These are phyloP conservation scores for Philereme transversata DNA, from an alignment of 2,888 invertebrate genomes.

Conservation along the genomic window DNA sequence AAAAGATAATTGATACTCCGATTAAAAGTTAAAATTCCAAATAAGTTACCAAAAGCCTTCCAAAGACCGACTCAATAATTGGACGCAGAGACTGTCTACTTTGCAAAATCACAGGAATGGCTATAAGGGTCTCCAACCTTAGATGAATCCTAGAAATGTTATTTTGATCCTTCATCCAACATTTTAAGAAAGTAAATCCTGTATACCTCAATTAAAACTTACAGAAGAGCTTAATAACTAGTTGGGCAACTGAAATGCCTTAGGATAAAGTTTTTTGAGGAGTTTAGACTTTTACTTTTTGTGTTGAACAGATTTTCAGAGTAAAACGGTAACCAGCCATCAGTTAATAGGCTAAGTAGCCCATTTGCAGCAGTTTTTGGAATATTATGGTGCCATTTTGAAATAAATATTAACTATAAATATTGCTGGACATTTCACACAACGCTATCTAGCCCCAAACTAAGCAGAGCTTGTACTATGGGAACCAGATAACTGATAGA, in stretches of 20 bases:
- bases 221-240: not conserved
- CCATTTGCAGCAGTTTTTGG: too few relatives aligned
- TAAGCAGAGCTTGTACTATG: too few relatives aligned
- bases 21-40: not conserved
- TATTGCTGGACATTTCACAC: too few relatives aligned
- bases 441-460: too few relatives aligned
- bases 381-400: too few relatives aligned
- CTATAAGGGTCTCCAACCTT: not conserved
- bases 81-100: slow-evolving; percentile 6
- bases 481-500: too few relatives aligned
- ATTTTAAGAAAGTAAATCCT: not conserved
- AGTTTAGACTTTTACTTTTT: not conserved
- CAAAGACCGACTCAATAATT: slow-evolving; percentile 7
- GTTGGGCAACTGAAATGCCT: not conserved
- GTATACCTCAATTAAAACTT: not conserved
- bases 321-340: too few relatives aligned
- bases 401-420: too few relatives aligned
- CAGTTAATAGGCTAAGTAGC: too few relatives aligned
- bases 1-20: not conserved
- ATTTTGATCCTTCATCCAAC: not conserved
- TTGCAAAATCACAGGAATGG: slow-evolving; percentile 11
- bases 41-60: not conserved
- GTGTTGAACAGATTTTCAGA: too few relatives aligned
- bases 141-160: not conserved
- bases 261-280: not conserved